A percentile compares a stretch with the other conserved stretches of the same genome.
Evolutionary conservation across 1,140 invertebrate genomes (phyloP).

Genomic region (Samia ricini): DNA sequence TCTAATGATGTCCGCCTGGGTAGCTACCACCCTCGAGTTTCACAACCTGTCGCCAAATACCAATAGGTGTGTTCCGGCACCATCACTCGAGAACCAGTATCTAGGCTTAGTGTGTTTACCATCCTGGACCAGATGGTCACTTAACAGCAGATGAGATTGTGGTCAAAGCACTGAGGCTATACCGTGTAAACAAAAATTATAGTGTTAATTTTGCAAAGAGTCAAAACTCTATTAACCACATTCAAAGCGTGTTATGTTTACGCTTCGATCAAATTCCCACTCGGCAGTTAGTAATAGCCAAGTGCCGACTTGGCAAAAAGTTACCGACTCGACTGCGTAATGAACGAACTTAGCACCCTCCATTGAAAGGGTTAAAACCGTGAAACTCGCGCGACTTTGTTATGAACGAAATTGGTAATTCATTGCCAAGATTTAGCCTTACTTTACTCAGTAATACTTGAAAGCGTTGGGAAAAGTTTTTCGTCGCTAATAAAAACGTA

Average conservation of each 20-base stretch:
- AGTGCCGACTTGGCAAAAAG: slow-evolving; percentile 41
- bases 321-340: slow-evolving; percentile 39
- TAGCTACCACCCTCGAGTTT: too few relatives aligned
- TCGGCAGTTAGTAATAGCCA: slow-evolving; percentile 41
- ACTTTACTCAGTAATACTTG: slow-evolving; percentile 35
- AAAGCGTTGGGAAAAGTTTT: slow-evolving; percentile 42
- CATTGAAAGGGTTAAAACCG: slow-evolving; percentile 54
- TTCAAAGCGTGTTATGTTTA: slow-evolving; percentile 6
- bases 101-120: too few relatives aligned
- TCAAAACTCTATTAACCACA: slow-evolving; percentile 15
- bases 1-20: too few relatives aligned
- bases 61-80: too few relatives aligned
- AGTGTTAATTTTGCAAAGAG: background rate
- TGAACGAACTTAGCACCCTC: slow-evolving; percentile 53
- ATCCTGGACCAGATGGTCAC: too few relatives aligned
- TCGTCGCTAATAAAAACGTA: slow-evolving; percentile 30
- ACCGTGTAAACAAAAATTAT: too few relatives aligned
- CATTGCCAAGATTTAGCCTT: slow-evolving; percentile 47
- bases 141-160: too few relatives aligned
- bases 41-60: too few relatives aligned
- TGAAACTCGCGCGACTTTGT: slow-evolving; percentile 43
- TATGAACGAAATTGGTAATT: slow-evolving; percentile 56
- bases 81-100: too few relatives aligned
- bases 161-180: too few relatives aligned
- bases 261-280: slow-evolving; percentile 36